Base-by-base conservation (phyloP, 2,113 vertebrate genomes). In the Pyrgilauda ruficollis region DNA sequence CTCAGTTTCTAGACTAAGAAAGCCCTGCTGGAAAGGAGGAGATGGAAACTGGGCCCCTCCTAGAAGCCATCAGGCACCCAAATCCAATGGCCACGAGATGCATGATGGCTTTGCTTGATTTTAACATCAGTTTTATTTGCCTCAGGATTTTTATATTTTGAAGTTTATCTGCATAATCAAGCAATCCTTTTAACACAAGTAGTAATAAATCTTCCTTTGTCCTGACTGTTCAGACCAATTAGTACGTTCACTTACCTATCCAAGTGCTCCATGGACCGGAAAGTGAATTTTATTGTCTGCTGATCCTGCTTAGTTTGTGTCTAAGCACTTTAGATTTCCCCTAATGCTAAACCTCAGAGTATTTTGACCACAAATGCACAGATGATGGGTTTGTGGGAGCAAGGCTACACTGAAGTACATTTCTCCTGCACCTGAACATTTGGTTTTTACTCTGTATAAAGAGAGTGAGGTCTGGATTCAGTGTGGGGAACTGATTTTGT, bases 71-170 rank as follows among this genome's bases (percentile, higher is more conserved):
- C 55, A 73, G 37, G 41, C 68, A 66, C 46, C 33, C 55, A 53
- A 33, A 77, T 46, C n/a, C 0, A 0, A 21, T 64, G 35, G 19
- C 35, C 22, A 2, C 10, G 15, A 46, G 39, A 39, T 49, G 28
- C 52, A 21, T 2, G 1, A 20, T 1, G 20, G 44, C 21, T 85
- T 90, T 72, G 33, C 49, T 79, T 24, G 21, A 24, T 39, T 70
- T 84, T 37, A 63, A 31, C 49, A 20, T 47, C 13, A 6, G 8
- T 41, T 80, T 63, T 52, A 22, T 69, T 73, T 73, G n/a, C 43
- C 46, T 81, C 24, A 3, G 8, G 20, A 46, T 77, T 90, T 89
- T 88, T 73, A 21, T 84, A 44, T 68, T 86, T 75, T 86, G 22
- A 76, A 47, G 33, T 75, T 87, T 64, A 70, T 72, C 69, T 90